Base-by-base conservation (phyloP, 1,140 invertebrate genomes). In the Calliopsis andreniformis region DNA sequence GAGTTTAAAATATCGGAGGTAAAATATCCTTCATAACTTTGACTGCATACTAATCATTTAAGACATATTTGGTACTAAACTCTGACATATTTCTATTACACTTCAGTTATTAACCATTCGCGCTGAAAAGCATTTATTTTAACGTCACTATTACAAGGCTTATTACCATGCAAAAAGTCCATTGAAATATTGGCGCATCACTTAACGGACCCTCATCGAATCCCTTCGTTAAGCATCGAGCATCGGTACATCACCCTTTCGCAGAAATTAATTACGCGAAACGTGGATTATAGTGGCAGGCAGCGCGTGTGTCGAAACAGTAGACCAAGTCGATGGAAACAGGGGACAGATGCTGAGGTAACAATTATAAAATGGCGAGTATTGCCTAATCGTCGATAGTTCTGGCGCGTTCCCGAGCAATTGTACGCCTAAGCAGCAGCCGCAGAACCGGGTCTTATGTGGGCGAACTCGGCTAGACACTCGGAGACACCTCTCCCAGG, bases 401-500 rank as follows among this genome's bases (percentile, higher is more conserved):
- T 72, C 42, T 72, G 47, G 77, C 49, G 45, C 47, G 80, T 83
- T 83, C 61, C 32, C 53, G 49, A 20, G 35, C 77, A 72, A 84
- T 83, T 79, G 67, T 82, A 83, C 80, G 82, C 82, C 82, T 83
- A 87, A 83, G 86, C 76, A 85, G 68, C 71, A 66, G 72, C 62
- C 77, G 58, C 25, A 70, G 82, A 83, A 87, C 71, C 84, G 81
- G 78, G 77, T 69, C 69, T 83, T 47, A 84, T 78, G 87, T 88
- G 85, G 87, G 87, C 86, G 86, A 87, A 84, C 83, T 82, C 79
- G 73, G 80, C 87, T 88, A 88, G 86, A 87, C 86, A 81, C 64
- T 66, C 61, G 51, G 63, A 69, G 81, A 68, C 72, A 82, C 76
- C 80, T 78, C 55, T 82, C 76, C 83, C 80, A 58, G 12, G 39